Evolutionary conservation across 2,888 invertebrate genomes (phyloP), one percentile per base, ranked within the genome.

Genomic region (Muscina levida): DNA sequence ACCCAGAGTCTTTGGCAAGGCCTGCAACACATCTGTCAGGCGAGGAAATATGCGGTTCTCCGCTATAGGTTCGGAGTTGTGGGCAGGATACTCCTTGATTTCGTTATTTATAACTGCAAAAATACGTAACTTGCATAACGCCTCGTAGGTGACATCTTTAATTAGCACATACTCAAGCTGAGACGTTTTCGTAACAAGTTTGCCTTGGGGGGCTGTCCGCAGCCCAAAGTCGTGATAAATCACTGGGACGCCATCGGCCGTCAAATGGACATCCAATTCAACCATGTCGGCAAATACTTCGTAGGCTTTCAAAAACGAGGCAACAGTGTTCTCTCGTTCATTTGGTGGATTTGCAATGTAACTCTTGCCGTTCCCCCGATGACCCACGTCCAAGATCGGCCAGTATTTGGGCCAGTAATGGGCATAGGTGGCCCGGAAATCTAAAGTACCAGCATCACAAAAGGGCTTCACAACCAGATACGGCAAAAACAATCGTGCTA

Each of bases 241-340:
- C 77, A 99, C 96, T 15, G 97, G 97, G 84, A 97, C 93, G 88
- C 95, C 93, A 91, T 99, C 99, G 91, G 97, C 97, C 82, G 97
- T 97, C 82, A 99, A 92, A 89, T 99, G 98, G 51, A 99, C 98
- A 92, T 99, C 99, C 92, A 99, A 97, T 91, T 99, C 99, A 59
- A 99, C 96, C 93, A 97, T 96, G 88, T 99, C 98, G 78, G 98
- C 98, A 82, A 98, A 98, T 90, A 96, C 95, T 76, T 94, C 93
- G 76, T 96, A 96, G 81, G 98, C 98, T 83, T 95, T 94, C 90
- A 96, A 95, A 86, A 99, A 93, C 13, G 98, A 99, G 72, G 97
- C 97, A 85, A 99, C 94, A 10, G 98, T 98, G 90, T 99, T 99
- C 91, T 99, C 99, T 84, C 84, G 84, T 72, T 88, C 85, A 6